Evolutionary conservation across 2,797 vertebrate genomes (phyloP).

Genomic region (Acestrorhynchus altus): DNA sequence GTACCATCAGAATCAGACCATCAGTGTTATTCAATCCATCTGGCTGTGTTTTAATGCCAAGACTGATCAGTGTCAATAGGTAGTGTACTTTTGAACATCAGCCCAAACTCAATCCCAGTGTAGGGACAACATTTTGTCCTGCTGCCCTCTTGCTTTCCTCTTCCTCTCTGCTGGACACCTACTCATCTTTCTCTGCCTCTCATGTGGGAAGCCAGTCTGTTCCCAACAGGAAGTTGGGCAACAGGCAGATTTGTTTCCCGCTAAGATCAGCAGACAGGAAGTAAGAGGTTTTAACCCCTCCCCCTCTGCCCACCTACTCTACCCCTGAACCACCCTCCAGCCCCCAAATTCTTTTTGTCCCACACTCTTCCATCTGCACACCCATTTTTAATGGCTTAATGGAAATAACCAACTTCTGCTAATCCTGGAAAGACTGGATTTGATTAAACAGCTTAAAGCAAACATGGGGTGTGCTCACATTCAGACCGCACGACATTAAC

Average conservation of each 20-base stretch:
- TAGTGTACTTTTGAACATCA: too few relatives aligned
- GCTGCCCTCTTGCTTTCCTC: conserved; percentile 15
- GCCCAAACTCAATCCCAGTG: conserved; percentile 28
- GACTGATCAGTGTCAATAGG: too few relatives aligned
- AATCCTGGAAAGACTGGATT: neutral
- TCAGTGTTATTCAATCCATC: too few relatives aligned
- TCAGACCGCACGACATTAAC: too few relatives aligned
- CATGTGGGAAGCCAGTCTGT: conserved; percentile 64
- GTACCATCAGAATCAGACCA: too few relatives aligned
- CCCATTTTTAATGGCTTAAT: conserved; percentile 1
- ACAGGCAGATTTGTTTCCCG: conserved; percentile 77
- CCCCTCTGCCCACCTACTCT: conserved; percentile 54
- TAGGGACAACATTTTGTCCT: conserved; percentile 38
- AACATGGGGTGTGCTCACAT: too few relatives aligned
- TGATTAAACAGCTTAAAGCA: neutral
- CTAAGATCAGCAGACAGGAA: conserved; percentile 77
- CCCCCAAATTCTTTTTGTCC: neutral
- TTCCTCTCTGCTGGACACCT: conserved; percentile 32
- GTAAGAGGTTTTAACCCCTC: conserved; percentile 52
- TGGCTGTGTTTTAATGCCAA: too few relatives aligned
- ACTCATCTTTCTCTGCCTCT: neutral
- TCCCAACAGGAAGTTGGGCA: conserved; percentile 78
- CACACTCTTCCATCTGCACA: neutral
- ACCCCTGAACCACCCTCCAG: neutral
- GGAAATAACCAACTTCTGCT: neutral